Base-by-base conservation (phyloP, 2,797 vertebrate genomes). In the Erpetoichthys calabaricus region DNA sequence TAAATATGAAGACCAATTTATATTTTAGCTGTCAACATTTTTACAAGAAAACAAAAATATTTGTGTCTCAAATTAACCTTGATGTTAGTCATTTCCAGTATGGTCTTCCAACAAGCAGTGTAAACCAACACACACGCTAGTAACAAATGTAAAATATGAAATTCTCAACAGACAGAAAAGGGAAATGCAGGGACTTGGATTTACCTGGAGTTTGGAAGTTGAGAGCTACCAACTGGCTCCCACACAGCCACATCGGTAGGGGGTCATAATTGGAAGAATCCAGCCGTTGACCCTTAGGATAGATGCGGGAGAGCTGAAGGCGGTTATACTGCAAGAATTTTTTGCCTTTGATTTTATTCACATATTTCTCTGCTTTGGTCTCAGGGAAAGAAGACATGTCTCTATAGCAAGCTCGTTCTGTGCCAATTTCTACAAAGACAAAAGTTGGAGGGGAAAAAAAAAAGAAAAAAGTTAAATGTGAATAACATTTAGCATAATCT, bases 311-410 rank as follows among this genome's bases (percentile, higher is more conserved):
- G 49, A 99, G 87, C 80, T 99, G 95, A 56, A 95, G 88, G 3
- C 94, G 88, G 70, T 98, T 99, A 78, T 99, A 98, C 74, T 99
- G 95, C 69, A 99, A 80, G 73, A 99, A 98, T 80, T 85, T 94
- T 81, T 96, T 98, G 64, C 95, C 96, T 70, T 98, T 98, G 68
- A 86, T 80, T 69, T 91, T 91, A 79, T 97, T 98, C 67, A 96
- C 92, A 0, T 97, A 98, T 57, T 98, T 98, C 58, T 99, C 96
- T 0, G 95, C 96, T 73, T 99, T 99, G 67, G 96, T 98, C 80
- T 99, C 96, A 0, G 96, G 96, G 68, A 99, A 98, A 50, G 96
- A 99, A 0, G 96, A 99, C 96, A 99, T 99, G 62, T 99, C 96
- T 47, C 94, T 76, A 80, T 94, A 99, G 70, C 93, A 99, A 63